Evolutionary conservation across 2,888 invertebrate species (phyloP), one percentile per base, ranked within the genome.

Genomic region (Meta bourneti): DNA sequence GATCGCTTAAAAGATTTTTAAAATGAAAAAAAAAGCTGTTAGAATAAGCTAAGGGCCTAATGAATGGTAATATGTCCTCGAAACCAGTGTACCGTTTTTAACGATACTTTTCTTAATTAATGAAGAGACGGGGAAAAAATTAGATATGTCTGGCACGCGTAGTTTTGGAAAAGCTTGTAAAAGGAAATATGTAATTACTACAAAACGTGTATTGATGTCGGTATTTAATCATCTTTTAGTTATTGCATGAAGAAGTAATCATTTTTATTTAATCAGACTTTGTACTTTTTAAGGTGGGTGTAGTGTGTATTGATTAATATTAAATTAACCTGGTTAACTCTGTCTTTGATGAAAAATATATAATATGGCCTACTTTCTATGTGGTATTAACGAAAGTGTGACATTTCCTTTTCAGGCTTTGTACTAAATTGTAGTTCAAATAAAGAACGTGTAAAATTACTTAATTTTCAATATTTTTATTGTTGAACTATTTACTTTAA

Each of bases 31-130:
- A 51, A 61, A 61, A 61, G 61, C 61, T 9, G 71, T n/a, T 48
- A 34, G 82, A 51, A 71, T 82, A 82, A 82, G 71, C 70, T 51
- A 71, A 82, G 81, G 69, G 71, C 70, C 48, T 82, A 82, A 82
- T 82, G 71, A 82, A 82, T 82, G 82, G 51, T 82, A 52, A 82
- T 51, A 82, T 82, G 71, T 71, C 19, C n/a, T 34, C 82, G 13
- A 61, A 79, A 79, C 54, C 79, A 79, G 79, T 61, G 79, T 61
- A 79, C n/a, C 79, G 16, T 13, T 79, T 79, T 79, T 79, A 54
- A 61, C 79, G 54, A 61, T 61, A 79, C 54, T 79, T 79, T 61
- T 61, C 34, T 54, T 79, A 61, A 79, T 61, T 79, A 79, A 79
- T 79, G 79, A 34, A 61, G 20, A 79, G 61, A 79, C 54, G 61